Percentiles rank a stretch among this genome's conserved stretches.
Conservation (phyloP, 2,113 vertebrate species). For the Neolamprologus sp. region DNA sequence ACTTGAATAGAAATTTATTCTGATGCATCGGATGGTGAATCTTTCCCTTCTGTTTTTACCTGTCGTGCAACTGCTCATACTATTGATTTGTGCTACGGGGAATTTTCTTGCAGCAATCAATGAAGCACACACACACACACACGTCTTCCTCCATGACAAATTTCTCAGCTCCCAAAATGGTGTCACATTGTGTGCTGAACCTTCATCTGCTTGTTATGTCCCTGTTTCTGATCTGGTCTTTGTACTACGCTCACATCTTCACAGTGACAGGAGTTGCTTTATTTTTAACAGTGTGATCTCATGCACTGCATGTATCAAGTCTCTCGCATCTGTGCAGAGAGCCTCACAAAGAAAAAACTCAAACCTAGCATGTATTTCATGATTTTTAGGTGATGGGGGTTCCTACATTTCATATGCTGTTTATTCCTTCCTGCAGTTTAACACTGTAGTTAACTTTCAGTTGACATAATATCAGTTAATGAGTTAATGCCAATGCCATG, state of each 20-base stretch:
- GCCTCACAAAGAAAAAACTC: neutral
- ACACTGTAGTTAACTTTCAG: neutral
- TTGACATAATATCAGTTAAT: neutral
- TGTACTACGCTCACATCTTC: neutral
- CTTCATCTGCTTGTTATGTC: neutral
- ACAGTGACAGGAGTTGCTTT: neutral
- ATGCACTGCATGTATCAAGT: neutral
- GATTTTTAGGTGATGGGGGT: neutral
- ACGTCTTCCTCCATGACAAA: conserved; percentile 13
- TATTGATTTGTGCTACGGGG: conserved; percentile 33
- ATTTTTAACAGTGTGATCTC: neutral
- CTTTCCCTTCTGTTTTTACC: neutral
- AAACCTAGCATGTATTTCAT: neutral
- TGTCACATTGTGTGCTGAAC: conserved; percentile 18
- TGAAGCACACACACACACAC: neutral
- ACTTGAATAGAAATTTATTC: neutral
- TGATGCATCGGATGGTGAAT: neutral
- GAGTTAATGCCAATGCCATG: neutral
- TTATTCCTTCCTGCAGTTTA: neutral
- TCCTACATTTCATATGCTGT: neutral
- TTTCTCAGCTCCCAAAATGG: conserved; percentile 33
- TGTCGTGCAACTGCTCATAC: neutral
- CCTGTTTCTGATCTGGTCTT: neutral
- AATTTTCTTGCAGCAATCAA: conserved; percentile 17
- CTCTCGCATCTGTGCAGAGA: neutral